Evolutionary conservation across 2,888 invertebrate species (phyloP), one percentile per base, ranked within the genome.

Genomic region (Zonitis immaculata): DNA sequence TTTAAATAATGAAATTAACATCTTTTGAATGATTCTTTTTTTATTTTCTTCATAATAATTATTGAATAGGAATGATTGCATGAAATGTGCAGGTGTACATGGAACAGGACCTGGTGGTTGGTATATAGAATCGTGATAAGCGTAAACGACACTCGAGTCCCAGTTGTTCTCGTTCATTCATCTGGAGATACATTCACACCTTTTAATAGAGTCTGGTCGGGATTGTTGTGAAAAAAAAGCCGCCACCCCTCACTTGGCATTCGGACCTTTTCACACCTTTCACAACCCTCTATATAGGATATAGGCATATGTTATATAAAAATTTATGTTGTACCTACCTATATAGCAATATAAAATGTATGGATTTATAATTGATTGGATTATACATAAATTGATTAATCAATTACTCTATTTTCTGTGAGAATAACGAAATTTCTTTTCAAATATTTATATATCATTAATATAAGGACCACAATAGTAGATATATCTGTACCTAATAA

Each of bases 91-190:
- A 51, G 51, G 54, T 54, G 54, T 51, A 48, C 48, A 50, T 48
- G 42, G 30, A 54, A 25, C 42, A 51, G 46, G 46, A 46, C 54
- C 32, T 32, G 32, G 32, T 54, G 46, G 50, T 50, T 46, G 42
- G n/a, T 51, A 44, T 48, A 54, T 54, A 50, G 57, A 32, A 32
- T 14, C 53, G 51, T 54, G 54, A 57, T 54, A 57, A 53, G 47
- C 53, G 53, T 53, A 53, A 59, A 55, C 57, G 59, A 61, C 61
- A 61, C 61, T 57, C 57, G 53, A 57, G 57, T 51, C 53, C 57
- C 51, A 54, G 59, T 61, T 61, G 61, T 61, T 61, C 61, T 58
- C 56, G 58, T 61, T 61, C 61, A 61, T 61, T 59, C 57, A 61
- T 61, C 55, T 58, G 58, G 52, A 59, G 55, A 57, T 57, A 57